Conservation (phyloP, 2,888 invertebrate genomes). For the Lasioglossum leucozonium region DNA sequence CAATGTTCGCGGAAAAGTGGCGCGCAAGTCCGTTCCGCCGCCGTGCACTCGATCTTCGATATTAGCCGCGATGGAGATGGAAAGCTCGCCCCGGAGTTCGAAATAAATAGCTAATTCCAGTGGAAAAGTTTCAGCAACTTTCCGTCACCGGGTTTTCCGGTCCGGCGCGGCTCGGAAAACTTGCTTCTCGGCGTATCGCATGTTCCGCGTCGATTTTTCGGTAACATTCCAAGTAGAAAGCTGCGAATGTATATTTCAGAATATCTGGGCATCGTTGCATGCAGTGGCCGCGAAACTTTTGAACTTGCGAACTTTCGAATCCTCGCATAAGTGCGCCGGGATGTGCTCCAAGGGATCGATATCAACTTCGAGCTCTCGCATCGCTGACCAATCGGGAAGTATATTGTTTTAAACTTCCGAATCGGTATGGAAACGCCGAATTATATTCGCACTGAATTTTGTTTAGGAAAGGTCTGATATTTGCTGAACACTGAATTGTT, state of each 20-base stretch:
- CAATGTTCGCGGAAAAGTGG: neutral
- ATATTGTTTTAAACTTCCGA: neutral
- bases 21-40: neutral
- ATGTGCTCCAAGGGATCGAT: neutral
- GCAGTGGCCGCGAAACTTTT: neutral
- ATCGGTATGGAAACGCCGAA: neutral
- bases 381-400: neutral
- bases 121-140: neutral
- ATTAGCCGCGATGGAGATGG: neutral
- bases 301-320: neutral
- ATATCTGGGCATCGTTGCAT: neutral
- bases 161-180: neutral
- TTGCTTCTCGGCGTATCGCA: neutral
- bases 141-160: neutral
- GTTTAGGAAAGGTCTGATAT: neutral
- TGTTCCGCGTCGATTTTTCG: neutral
- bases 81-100: neutral
- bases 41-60: neutral
- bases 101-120: neutral
- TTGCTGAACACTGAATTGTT: neutral
- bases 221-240: neutral
- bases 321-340: neutral
- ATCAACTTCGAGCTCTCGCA: neutral
- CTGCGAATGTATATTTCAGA: neutral
- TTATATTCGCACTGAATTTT: neutral